These are phyloP conservation scores for Karalla daura DNA, from an alignment of 2,797 vertebrate species.

Conservation along the genomic window DNA sequence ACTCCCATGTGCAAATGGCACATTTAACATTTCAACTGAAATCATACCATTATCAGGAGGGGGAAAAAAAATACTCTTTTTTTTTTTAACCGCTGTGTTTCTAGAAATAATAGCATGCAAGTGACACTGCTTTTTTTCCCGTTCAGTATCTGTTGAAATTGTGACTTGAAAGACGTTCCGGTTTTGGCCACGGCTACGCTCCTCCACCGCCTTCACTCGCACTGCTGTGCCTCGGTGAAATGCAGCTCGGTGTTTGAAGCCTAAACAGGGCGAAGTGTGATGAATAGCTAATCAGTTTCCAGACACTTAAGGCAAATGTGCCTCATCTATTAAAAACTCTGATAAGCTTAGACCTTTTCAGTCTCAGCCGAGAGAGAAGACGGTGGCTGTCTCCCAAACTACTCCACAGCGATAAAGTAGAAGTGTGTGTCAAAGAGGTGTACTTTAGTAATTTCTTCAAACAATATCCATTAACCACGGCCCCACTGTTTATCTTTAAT, in stretches of 20 bases:
- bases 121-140: conserved; percentile 31
- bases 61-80: background rate
- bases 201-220: background rate
- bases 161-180: conserved; percentile 35
- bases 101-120: conserved; percentile 33
- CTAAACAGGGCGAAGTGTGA: conserved; percentile 41
- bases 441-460: conserved; percentile 15
- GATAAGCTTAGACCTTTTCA: conserved; percentile 27
- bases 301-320: conserved; percentile 49
- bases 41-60: conserved; percentile 26
- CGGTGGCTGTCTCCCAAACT: conserved; percentile 38
- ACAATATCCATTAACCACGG: background rate
- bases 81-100: background rate
- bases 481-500: background rate
- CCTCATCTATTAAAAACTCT: conserved; percentile 47
- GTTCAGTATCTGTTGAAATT: conserved; percentile 51
- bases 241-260: conserved; percentile 37
- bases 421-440: background rate
- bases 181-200: conserved; percentile 31
- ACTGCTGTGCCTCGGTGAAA: conserved; percentile 33
- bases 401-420: conserved; percentile 14
- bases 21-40: conserved; percentile 56
- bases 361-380: conserved; percentile 29
- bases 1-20: conserved; percentile 39
- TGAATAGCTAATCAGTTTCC: conserved; percentile 55